Base-by-base conservation (phyloP, 2,888 invertebrate species). In the Rhingia campestris region DNA sequence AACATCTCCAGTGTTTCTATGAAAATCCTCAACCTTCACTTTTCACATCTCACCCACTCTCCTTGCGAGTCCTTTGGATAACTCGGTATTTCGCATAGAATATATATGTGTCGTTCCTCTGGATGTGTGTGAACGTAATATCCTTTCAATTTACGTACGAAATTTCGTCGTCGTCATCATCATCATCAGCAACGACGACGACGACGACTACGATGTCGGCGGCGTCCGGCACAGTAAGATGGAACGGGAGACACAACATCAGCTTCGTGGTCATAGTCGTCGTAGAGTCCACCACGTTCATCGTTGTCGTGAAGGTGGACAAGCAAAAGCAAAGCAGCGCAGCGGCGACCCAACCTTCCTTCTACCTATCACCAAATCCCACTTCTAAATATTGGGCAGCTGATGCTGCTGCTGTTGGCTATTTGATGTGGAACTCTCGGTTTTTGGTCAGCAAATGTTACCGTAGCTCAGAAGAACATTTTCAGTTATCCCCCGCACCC, bases 1-100 rank as follows among this genome's bases (percentile, higher is more conserved):
- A 86, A 53, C 86, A 86, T 86, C 86, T 86, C 86, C 86, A 81
- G 81, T 86, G 67, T 81, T 80, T 86, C 79, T 86, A 73, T 76
- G 86, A 81, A 81, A 77, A 76, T 75, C 81, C 86, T 82, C 82
- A 82, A 67, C 86, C 76, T 86, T 76, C 74, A 74, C 80, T 82
- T 86, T 86, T 86, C 80, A 80, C 79, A 79, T 85, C 81, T 79
- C 79, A 49, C 56, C 67, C 79, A 49, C 56, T 77, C 54, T 59
- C 72, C 54, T 59, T 81, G 72, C 12, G 56, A 72, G 49, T 63
- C 64, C 69, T 75, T 84, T 54, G 80, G 80, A 80, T 67, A 77
- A 61, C 77, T 81, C 77, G 43, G 63, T 41, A 63, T 56, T 30
- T 63, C 39, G 22, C 58, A 67, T 33, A 66, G 9, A 22, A n/a